Percentiles rank a stretch among this genome's conserved stretches.
Evolutionary conservation across 1,140 invertebrate genomes (phyloP).

Genomic region (Drosophila micromelanica): DNA sequence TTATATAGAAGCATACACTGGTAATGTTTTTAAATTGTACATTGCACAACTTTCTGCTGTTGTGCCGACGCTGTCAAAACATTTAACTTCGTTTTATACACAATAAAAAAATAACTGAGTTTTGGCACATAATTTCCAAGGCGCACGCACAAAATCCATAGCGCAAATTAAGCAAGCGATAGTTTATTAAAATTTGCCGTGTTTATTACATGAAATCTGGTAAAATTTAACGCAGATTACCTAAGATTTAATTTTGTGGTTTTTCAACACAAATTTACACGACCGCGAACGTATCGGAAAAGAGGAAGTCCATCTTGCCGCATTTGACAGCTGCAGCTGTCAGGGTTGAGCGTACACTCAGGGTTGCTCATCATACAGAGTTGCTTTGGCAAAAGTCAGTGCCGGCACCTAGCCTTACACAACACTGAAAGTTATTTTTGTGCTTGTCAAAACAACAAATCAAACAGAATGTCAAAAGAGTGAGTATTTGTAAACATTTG

Average conservation of each 20-base stretch:
- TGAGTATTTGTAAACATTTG: slow-evolving; percentile 38
- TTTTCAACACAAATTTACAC: slow-evolving; percentile 83
- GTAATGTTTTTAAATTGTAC: slow-evolving; percentile 19
- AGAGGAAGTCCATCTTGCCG: slow-evolving; percentile 73
- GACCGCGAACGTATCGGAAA: slow-evolving; percentile 84
- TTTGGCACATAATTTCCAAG: slow-evolving; percentile 55
- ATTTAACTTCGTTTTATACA: slow-evolving; percentile 46
- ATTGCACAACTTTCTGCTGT: slow-evolving; percentile 4
- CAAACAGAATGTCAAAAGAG: slow-evolving; percentile 77
- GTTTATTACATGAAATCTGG: slow-evolving; percentile 40
- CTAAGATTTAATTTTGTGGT: slow-evolving; percentile 81
- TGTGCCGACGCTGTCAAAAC: slow-evolving; percentile 22
- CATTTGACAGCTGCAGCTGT: slow-evolving; percentile 69
- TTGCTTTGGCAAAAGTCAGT: not conserved
- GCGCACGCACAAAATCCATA: slow-evolving; percentile 55
- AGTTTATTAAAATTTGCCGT: slow-evolving; percentile 25
- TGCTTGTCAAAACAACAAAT: slow-evolving; percentile 11
- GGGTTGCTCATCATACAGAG: slow-evolving; percentile 43
- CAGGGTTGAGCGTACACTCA: slow-evolving; percentile 35
- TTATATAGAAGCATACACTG: slow-evolving; percentile 8
- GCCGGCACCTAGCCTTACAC: not conserved
- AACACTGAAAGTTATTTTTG: not conserved
- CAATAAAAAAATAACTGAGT: slow-evolving; percentile 58
- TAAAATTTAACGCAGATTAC: slow-evolving; percentile 71
- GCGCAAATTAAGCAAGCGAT: slow-evolving; percentile 12